These are phyloP conservation scores for Parelbella ahira DNA, from an alignment of 2,888 invertebrate species.

Conservation along the genomic window DNA sequence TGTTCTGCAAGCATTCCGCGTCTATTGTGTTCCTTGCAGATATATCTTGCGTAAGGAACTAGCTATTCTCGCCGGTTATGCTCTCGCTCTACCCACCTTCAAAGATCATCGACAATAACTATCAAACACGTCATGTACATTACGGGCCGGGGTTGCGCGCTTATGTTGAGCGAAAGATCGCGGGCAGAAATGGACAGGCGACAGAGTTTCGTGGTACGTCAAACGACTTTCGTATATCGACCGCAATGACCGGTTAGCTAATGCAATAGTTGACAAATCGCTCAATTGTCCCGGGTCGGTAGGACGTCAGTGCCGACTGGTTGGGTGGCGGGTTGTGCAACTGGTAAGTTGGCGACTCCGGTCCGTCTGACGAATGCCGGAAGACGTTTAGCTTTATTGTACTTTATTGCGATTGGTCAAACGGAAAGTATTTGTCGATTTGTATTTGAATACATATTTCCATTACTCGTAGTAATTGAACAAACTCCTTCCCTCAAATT, in stretches of 20 bases:
- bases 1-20: slow-evolving; percentile 71
- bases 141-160: slow-evolving; percentile 51
- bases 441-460: slow-evolving; percentile 44
- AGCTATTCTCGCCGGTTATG: slow-evolving; percentile 55
- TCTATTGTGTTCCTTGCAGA: slow-evolving; percentile 73
- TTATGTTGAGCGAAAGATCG: slow-evolving; percentile 45
- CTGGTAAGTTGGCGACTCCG: slow-evolving; percentile 44
- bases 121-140: slow-evolving; percentile 52
- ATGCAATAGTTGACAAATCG: slow-evolving; percentile 75
- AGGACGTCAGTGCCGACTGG: slow-evolving; percentile 53
- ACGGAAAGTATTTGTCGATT: slow-evolving; percentile 52
- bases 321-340: slow-evolving; percentile 67
- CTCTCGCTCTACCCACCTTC: slow-evolving; percentile 63
- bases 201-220: slow-evolving; percentile 21
- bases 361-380: slow-evolving; percentile 67
- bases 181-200: slow-evolving; percentile 51
- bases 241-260: slow-evolving; percentile 62
- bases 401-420: slow-evolving; percentile 63
- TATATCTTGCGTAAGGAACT: slow-evolving; percentile 74
- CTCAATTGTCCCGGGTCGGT: slow-evolving; percentile 69
- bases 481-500: slow-evolving; percentile 26
- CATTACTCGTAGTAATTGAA: slow-evolving; percentile 24
- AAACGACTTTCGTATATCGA: slow-evolving; percentile 36
- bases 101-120: slow-evolving; percentile 46
- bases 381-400: slow-evolving; percentile 67